phyloP scores from a whole-genome alignment of 2,888 invertebrate species.

The Tinea semifulvella region DNA sequence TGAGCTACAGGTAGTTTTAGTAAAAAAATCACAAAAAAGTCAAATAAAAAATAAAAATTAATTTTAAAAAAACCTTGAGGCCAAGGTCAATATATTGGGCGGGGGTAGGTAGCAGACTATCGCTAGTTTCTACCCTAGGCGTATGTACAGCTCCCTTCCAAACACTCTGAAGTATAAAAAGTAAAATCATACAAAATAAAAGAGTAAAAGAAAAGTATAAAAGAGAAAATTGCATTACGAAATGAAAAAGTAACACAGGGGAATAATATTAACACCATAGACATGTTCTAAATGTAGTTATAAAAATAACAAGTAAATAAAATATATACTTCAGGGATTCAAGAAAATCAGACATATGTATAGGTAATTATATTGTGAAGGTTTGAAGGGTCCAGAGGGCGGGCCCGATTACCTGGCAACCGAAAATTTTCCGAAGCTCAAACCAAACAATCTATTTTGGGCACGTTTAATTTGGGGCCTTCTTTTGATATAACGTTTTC shows the following conservation, averaged over 20 bases:
- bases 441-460: slow-evolving; percentile 1
- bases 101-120: too few relatives aligned
- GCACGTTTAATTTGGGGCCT: background rate
- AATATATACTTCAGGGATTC: background rate
- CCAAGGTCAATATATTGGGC: too few relatives aligned
- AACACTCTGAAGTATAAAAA: too few relatives aligned
- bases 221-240: background rate
- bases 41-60: too few relatives aligned
- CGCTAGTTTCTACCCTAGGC: too few relatives aligned
- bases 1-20: too few relatives aligned
- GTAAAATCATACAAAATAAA: too few relatives aligned
- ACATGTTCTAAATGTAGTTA: background rate
- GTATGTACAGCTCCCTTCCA: too few relatives aligned
- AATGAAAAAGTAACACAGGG: background rate
- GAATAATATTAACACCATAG: background rate
- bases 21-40: too few relatives aligned
- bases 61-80: too few relatives aligned
- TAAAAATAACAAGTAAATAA: background rate
- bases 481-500: slow-evolving; percentile 9
- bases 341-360: background rate
- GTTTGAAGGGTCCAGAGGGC: slow-evolving; percentile 1
- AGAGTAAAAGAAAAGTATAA: too few relatives aligned
- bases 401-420: slow-evolving; percentile 8
- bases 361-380: slow-evolving; percentile 5
- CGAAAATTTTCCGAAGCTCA: slow-evolving; percentile 8